phyloP scores from a whole-genome alignment of 2,888 invertebrate species.

The Rosalia funebris region DNA sequence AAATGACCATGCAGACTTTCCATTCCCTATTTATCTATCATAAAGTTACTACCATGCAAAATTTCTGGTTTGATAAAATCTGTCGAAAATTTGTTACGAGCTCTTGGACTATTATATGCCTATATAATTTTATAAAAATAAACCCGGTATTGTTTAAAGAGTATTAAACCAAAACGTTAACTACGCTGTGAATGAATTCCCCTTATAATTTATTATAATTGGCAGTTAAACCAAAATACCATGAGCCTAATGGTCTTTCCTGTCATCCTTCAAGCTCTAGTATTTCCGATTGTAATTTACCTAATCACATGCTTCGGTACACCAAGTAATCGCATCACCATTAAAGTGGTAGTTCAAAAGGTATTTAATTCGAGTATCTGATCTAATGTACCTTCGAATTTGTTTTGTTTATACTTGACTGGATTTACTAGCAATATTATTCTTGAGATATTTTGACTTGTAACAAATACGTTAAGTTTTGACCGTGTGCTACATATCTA shows the following conservation, averaged over 20 bases:
- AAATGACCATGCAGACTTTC: too few species aligned
- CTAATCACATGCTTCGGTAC: conserved; percentile 36
- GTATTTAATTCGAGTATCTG: conserved; percentile 15
- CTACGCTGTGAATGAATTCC: too few species aligned
- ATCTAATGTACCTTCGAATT: conserved; percentile 11
- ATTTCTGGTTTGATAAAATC: too few species aligned
- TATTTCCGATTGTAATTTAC: conserved; percentile 36
- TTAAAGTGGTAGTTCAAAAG: conserved; percentile 23
- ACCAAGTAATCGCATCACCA: conserved; percentile 28
- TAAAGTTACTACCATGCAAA: too few species aligned
- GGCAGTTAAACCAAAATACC: conserved; percentile 33
- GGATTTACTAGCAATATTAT: not conserved
- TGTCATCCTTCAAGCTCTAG: conserved; percentile 35
- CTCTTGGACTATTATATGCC: too few species aligned
- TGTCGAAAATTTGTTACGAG: too few species aligned
- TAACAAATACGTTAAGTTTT: not conserved
- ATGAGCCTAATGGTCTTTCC: conserved; percentile 34
- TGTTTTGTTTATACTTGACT: conserved; percentile 17
- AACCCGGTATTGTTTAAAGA: not conserved
- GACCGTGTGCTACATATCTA: too few species aligned
- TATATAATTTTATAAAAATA: too few species aligned
- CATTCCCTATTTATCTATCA: too few species aligned
- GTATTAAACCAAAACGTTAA: not conserved
- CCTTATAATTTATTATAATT: conserved; percentile 27
- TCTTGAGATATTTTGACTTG: not conserved